Evolutionary conservation across 2,797 vertebrate genomes (phyloP).

Genomic region (Chromobotia macracanthus): DNA sequence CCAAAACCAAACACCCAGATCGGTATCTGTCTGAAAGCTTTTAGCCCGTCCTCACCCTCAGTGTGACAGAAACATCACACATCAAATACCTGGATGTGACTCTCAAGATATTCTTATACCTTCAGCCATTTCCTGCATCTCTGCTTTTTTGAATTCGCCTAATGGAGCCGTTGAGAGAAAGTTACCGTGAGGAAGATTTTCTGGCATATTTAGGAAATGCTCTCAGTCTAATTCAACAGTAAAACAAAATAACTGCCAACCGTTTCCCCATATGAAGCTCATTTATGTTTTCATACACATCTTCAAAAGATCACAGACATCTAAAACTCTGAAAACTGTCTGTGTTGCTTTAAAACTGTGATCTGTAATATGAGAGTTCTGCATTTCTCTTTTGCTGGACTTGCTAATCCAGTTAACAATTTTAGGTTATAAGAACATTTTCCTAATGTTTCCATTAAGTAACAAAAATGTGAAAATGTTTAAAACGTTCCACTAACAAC

Average conservation of each 20-base stretch:
- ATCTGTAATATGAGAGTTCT: constrained; percentile 35
- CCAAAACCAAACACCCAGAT: constrained; percentile 62
- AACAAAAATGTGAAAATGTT: too few relatives aligned
- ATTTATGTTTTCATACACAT: neutral
- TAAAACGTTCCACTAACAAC: too few relatives aligned
- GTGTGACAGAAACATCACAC: neutral
- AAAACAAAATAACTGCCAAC: constrained; percentile 15
- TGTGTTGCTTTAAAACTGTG: constrained; percentile 55
- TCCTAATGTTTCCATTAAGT: too few relatives aligned
- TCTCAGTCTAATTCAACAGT: constrained; percentile 23
- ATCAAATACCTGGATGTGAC: constrained; percentile 19
- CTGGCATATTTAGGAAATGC: neutral
- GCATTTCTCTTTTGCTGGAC: constrained; percentile 56
- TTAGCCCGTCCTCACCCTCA: constrained; percentile 25
- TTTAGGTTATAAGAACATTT: too few relatives aligned
- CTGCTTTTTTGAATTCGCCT: constrained; percentile 17
- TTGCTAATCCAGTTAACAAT: constrained; percentile 57
- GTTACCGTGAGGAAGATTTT: neutral
- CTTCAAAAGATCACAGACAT: constrained; percentile 27
- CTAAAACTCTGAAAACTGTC: constrained; percentile 38
- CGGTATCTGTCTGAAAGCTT: constrained; percentile 59
- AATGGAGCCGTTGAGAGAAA: constrained; percentile 24
- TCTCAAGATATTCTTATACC: neutral
- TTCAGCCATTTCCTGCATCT: neutral
- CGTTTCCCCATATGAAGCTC: neutral